Conservation (phyloP, 1,140 invertebrate species). For the Bacillus rossius region DNA sequence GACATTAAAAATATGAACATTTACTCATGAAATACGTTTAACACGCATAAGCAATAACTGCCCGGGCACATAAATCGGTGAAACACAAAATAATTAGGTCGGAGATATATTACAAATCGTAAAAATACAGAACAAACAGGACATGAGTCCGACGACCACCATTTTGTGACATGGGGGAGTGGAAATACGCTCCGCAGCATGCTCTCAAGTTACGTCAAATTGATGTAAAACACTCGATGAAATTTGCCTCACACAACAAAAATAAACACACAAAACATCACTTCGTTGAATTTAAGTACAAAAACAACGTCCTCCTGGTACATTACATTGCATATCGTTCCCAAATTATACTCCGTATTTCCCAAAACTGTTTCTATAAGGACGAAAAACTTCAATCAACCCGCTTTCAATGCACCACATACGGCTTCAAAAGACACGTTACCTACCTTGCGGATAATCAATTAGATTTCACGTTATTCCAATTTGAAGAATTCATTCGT, state of each 20-base stretch:
- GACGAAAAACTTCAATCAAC: slow-evolving; percentile 19
- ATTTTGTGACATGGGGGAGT: slow-evolving; percentile 53
- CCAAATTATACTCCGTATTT: slow-evolving; percentile 16
- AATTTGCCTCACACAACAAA: neutral
- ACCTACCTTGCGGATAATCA: slow-evolving; percentile 7
- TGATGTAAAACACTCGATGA: slow-evolving; percentile 14
- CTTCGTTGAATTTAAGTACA: no score
- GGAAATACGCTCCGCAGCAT: slow-evolving; percentile 45
- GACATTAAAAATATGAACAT: neutral
- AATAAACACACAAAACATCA: neutral
- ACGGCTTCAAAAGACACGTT: slow-evolving; percentile 11
- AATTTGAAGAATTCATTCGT: slow-evolving; percentile 19
- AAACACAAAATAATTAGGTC: neutral
- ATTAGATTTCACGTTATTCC: slow-evolving; percentile 13
- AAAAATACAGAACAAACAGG: neutral
- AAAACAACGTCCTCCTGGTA: no score
- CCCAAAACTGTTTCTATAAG: slow-evolving; percentile 20
- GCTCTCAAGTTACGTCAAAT: slow-evolving; percentile 44
- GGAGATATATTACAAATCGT: neutral
- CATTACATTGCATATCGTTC: neutral
- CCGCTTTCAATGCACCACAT: slow-evolving; percentile 19
- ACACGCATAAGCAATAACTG: neutral
- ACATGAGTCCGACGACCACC: slow-evolving; percentile 38
- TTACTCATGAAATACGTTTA: slow-evolving; percentile 1
- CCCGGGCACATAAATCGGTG: neutral